Evolutionary conservation across 2,888 invertebrate genomes (phyloP).

Genomic region (Boloria euphrosyne): DNA sequence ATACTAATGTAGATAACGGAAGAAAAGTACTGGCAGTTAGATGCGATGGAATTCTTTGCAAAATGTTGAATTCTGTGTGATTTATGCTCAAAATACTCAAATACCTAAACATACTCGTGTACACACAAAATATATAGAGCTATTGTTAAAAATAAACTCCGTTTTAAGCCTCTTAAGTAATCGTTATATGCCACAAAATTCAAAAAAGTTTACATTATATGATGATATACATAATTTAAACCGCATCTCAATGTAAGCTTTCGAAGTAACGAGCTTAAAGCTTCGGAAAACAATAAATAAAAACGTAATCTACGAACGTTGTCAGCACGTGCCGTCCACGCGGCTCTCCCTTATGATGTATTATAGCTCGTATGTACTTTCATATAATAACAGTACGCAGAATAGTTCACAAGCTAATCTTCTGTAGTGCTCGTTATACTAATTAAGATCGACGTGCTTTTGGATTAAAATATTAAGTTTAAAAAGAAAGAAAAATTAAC

Average conservation of each 20-base stretch:
- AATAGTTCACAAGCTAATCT: conserved; percentile 66
- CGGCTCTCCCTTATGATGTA: conserved; percentile 45
- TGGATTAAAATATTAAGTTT: conserved; percentile 8
- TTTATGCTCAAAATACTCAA: no score
- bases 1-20: no score
- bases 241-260: conserved; percentile 11
- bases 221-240: neutral
- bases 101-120: no score
- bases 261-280: conserved; percentile 9
- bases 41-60: no score
- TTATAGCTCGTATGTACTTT: conserved; percentile 43
- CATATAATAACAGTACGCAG: conserved; percentile 63
- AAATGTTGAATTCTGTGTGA: no score
- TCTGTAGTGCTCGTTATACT: conserved; percentile 54
- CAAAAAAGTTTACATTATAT: neutral
- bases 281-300: conserved; percentile 27
- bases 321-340: conserved; percentile 45
- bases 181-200: neutral
- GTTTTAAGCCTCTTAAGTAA: no score
- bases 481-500: no score
- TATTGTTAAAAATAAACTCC: no score
- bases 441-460: conserved; percentile 52
- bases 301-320: conserved; percentile 19
- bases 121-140: no score
- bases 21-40: no score